phyloP scores from a whole-genome alignment of 2,888 invertebrate species.

The Drosophila putrida region DNA sequence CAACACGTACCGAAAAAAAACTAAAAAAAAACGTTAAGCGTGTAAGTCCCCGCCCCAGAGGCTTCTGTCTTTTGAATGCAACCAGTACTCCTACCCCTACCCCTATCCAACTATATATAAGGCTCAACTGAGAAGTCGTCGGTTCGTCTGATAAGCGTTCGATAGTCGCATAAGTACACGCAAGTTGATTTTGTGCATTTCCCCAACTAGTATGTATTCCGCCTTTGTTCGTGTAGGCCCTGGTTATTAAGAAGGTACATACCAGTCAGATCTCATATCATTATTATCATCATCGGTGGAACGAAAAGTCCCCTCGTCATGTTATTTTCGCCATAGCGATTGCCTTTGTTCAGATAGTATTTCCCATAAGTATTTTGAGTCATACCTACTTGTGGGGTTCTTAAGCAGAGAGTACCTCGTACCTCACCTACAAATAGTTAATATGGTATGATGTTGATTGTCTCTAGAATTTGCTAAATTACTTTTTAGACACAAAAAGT shows the following conservation, averaged over 20 bases:
- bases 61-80: not conserved
- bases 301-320: constrained; percentile 33
- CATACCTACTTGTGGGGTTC: constrained; percentile 6
- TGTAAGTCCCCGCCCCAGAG: constrained; percentile 43
- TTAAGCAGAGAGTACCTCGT: not conserved
- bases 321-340: constrained; percentile 15
- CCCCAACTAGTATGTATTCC: constrained; percentile 27
- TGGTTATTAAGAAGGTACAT: constrained; percentile 16
- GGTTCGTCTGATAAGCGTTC: constrained; percentile 38
- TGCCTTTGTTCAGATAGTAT: constrained; percentile 10
- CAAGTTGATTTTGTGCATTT: constrained; percentile 45
- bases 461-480: not conserved
- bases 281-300: constrained; percentile 19
- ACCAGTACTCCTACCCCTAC: not conserved
- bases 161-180: constrained; percentile 19
- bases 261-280: constrained; percentile 11
- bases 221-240: constrained; percentile 22
- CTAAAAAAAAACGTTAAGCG: constrained; percentile 2
- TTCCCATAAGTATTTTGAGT: constrained; percentile 28
- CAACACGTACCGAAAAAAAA: constrained; percentile 35
- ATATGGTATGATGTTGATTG: not conserved
- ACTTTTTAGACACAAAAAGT: constrained; percentile 8
- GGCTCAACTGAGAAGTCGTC: constrained; percentile 12
- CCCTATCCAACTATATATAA: too few species aligned
- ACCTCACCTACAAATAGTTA: not conserved